Conservation (phyloP, 2,113 vertebrate species). For the Cavia porcellus region DNA sequence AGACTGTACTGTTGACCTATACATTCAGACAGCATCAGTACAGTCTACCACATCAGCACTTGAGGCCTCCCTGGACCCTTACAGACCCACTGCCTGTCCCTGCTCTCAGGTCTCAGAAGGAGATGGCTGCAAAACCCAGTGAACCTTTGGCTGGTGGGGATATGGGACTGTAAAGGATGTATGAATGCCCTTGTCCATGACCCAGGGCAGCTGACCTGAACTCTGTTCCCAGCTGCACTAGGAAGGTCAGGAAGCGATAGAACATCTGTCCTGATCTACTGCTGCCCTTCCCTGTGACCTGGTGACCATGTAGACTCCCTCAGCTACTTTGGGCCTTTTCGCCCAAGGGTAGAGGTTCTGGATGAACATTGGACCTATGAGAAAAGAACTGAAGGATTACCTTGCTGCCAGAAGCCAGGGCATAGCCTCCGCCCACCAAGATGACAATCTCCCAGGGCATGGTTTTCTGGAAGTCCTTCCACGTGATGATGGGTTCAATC, state of each 20-base stretch:
- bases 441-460: constrained; percentile 99
- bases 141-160: background rate
- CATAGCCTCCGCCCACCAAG: constrained; percentile 98
- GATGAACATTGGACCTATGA: background rate
- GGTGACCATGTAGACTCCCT: background rate
- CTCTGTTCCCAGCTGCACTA: background rate
- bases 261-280: background rate
- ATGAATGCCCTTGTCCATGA: fast-evolving
- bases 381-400: constrained; percentile 82
- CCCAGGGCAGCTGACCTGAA: background rate
- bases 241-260: background rate
- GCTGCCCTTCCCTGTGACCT: background rate
- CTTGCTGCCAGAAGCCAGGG: constrained; percentile 98
- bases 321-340: background rate
- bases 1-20: background rate
- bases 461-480: constrained; percentile 99
- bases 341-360: background rate
- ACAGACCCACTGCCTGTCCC: background rate
- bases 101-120: background rate
- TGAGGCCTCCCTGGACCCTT: background rate
- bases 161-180: background rate
- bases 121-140: background rate
- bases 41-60: background rate
- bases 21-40: background rate
- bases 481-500: constrained; percentile 95